Evolutionary conservation across 2,113 vertebrate species (phyloP).

Genomic region (Neomonachus schauinslandi): DNA sequence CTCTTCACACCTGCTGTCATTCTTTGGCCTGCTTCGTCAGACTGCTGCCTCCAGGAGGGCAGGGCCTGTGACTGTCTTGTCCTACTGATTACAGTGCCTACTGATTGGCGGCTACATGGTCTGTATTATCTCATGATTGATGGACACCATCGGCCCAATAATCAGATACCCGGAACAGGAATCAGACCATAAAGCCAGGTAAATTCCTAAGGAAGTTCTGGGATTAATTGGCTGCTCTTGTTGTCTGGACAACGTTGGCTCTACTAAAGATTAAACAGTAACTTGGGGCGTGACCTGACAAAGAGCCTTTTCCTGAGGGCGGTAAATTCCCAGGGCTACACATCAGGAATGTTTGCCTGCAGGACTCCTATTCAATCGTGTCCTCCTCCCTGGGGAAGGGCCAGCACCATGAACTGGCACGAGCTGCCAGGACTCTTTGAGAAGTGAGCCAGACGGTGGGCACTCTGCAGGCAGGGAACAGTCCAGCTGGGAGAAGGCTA

Average conservation of each 20-base stretch:
- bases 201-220: neutral
- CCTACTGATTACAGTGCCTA: neutral
- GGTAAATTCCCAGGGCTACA: neutral
- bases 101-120: neutral
- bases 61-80: neutral
- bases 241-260: neutral
- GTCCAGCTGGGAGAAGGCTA: neutral
- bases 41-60: neutral
- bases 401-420: neutral
- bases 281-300: neutral
- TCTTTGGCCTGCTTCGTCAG: neutral
- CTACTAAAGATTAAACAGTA: slow-evolving; percentile 44
- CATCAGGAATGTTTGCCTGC: neutral
- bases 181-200: neutral
- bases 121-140: neutral
- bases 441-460: neutral
- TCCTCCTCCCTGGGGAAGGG: neutral
- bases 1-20: neutral
- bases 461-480: neutral
- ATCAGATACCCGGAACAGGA: neutral
- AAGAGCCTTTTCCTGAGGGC: neutral
- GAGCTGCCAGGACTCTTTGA: neutral
- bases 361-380: neutral
- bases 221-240: neutral
- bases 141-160: neutral